phyloP scores from a whole-genome alignment of 2,113 vertebrate genomes.

The Scartelaos histophorus region DNA sequence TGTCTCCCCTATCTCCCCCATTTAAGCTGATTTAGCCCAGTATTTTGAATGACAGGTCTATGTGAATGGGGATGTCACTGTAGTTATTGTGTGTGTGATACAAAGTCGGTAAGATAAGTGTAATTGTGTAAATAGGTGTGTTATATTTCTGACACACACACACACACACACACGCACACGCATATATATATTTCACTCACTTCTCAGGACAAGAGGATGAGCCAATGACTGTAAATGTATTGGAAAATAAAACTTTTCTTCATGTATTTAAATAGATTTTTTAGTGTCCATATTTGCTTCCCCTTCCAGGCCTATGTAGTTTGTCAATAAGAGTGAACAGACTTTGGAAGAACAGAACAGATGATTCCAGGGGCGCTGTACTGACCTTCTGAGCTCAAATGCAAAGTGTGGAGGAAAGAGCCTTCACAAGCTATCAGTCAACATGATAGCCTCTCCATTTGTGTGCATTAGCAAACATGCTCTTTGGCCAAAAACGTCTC shows the following conservation, averaged over 20 bases:
- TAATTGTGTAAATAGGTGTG: conserved; percentile 38
- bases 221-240: neutral
- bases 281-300: neutral
- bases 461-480: conserved; percentile 31
- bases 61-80: conserved; percentile 19
- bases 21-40: conserved; percentile 56
- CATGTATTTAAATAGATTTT: neutral
- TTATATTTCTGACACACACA: neutral
- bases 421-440: conserved; percentile 63
- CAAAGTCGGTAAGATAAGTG: conserved; percentile 35
- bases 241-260: neutral
- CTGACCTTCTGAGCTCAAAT: conserved; percentile 50
- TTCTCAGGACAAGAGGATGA: neutral
- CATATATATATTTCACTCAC: neutral
- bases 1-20: conserved; percentile 39
- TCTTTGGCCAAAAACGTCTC: conserved; percentile 38
- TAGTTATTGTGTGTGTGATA: conserved; percentile 8
- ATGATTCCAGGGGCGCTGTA: conserved; percentile 50
- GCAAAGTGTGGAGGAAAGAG: conserved; percentile 46
- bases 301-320: conserved; percentile 27
- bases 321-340: conserved; percentile 62
- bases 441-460: conserved; percentile 17
- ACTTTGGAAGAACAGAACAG: conserved; percentile 47
- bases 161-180: too few species aligned
- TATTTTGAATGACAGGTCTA: conserved; percentile 40